Evolutionary conservation across 2,888 invertebrate genomes (phyloP).

Genomic region (Julus scanicus): DNA sequence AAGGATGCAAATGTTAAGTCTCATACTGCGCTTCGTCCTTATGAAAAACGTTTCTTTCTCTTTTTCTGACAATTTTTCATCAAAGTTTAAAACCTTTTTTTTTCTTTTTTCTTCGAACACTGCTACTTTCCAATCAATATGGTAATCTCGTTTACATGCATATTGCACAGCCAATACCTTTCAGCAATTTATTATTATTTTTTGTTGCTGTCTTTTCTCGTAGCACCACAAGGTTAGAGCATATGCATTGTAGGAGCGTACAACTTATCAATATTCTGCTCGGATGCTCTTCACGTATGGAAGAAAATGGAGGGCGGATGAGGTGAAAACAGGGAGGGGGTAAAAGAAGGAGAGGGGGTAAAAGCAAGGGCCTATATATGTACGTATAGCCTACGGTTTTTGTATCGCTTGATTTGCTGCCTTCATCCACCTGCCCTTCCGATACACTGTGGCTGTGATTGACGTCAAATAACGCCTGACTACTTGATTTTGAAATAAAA

Average conservation of each 20-base stretch:
- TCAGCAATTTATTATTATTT: slow-evolving; percentile 47
- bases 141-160: slow-evolving; percentile 45
- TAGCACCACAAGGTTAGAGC: slow-evolving; percentile 15
- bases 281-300: slow-evolving; percentile 47
- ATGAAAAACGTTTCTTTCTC: neutral
- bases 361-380: neutral
- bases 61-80: slow-evolving; percentile 46
- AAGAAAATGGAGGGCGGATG: slow-evolving; percentile 29
- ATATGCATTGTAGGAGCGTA: slow-evolving; percentile 32
- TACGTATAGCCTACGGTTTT: slow-evolving; percentile 25
- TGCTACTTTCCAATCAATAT: slow-evolving; percentile 41
- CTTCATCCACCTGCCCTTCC: slow-evolving; percentile 47
- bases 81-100: slow-evolving; percentile 39
- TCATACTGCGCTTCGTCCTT: neutral
- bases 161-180: slow-evolving; percentile 45
- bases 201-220: slow-evolving; percentile 45
- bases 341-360: neutral
- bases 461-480: slow-evolving; percentile 47
- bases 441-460: slow-evolving; percentile 47
- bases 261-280: slow-evolving; percentile 47
- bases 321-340: neutral
- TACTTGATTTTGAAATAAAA: slow-evolving; percentile 47
- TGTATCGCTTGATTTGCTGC: slow-evolving; percentile 43
- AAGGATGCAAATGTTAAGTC: neutral
- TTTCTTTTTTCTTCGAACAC: neutral